phyloP scores from a whole-genome alignment of 2,888 invertebrate genomes.

The Erebia palarica region DNA sequence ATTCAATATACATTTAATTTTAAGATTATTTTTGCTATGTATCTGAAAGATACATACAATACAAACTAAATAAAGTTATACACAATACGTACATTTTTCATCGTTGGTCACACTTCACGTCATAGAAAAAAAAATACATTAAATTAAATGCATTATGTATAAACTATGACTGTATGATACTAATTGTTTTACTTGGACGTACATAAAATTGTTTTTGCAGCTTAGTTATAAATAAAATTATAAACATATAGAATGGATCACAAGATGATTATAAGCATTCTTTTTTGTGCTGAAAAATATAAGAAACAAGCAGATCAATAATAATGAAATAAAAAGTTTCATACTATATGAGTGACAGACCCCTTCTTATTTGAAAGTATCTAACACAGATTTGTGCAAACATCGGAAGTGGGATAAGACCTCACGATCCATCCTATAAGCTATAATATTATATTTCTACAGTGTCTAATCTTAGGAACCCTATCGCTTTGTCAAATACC shows the following conservation, averaged over 20 bases:
- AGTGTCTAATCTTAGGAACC: conserved; percentile 40
- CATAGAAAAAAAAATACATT: conserved; percentile 32
- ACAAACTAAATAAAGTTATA: background rate
- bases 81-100: too few relatives aligned
- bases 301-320: background rate
- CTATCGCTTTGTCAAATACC: conserved; percentile 40
- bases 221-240: conserved; percentile 28
- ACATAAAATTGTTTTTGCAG: conserved; percentile 39
- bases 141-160: conserved; percentile 51
- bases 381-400: too few relatives aligned
- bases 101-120: conserved; percentile 17
- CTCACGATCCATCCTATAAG: background rate
- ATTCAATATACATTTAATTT: too few relatives aligned
- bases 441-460: conserved; percentile 17
- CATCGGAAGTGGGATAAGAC: background rate
- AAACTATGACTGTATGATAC: conserved; percentile 49
- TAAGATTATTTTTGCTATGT: background rate
- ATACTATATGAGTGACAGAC: background rate
- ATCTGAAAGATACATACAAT: background rate
- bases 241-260: conserved; percentile 16
- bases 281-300: too few relatives aligned
- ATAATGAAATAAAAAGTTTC: too few relatives aligned
- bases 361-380: background rate
- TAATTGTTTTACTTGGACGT: conserved; percentile 51
- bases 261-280: background rate